Percentiles rank a stretch among this genome's conserved stretches.
These are phyloP conservation scores for Harpalus rubripes DNA, from an alignment of 2,888 invertebrate species.

Conservation along the genomic window DNA sequence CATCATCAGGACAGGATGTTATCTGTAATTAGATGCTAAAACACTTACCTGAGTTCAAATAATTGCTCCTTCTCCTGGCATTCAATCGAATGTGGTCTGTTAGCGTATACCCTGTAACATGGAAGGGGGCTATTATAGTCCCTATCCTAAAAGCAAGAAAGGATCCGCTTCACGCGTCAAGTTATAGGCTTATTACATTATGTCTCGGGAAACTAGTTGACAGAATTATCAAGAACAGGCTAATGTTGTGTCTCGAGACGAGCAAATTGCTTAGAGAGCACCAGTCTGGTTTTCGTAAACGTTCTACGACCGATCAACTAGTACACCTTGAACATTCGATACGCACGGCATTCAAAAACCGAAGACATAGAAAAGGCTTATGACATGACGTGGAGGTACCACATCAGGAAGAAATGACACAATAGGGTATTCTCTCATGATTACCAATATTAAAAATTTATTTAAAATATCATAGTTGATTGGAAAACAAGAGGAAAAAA, in stretches of 20 bases:
- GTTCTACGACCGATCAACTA: not conserved
- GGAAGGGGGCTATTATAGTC: slow-evolving; percentile 11
- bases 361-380: not conserved
- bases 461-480: no score
- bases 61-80: not conserved
- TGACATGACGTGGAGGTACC: not conserved
- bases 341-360: no score
- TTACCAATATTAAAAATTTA: no score
- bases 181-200: slow-evolving; percentile 8
- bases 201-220: slow-evolving; percentile 11
- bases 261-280: no score
- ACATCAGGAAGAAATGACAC: not conserved
- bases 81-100: not conserved
- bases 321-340: not conserved
- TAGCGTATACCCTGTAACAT: not conserved
- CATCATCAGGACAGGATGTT: not conserved
- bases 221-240: not conserved
- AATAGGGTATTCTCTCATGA: not conserved
- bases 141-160: slow-evolving; percentile 9
- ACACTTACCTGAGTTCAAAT: no score
- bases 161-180: not conserved
- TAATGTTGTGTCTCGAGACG: slow-evolving; percentile 4
- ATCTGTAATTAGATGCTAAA: slow-evolving; percentile 2
- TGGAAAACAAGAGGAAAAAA: no score
- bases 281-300: no score